Evolutionary conservation across 2,888 invertebrate genomes (phyloP).

Genomic region (Cantharis lateralis): DNA sequence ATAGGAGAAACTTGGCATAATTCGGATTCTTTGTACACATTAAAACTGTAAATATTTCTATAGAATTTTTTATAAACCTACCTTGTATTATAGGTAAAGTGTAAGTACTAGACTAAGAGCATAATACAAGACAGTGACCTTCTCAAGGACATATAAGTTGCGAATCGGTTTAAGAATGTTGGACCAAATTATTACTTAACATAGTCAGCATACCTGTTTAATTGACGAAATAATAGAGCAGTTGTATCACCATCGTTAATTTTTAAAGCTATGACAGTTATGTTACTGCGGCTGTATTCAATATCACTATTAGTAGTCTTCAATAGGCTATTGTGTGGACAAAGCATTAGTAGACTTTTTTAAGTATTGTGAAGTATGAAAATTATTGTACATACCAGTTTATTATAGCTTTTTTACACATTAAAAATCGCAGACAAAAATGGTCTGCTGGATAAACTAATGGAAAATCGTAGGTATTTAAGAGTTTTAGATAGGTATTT

Average conservation of each 20-base stretch:
- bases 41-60: background rate
- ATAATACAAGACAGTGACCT: conserved; percentile 52
- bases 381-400: background rate
- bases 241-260: conserved; percentile 15
- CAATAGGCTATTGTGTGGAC: background rate
- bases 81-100: background rate
- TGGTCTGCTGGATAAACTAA: background rate
- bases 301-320: background rate
- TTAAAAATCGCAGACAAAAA: background rate
- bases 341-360: background rate
- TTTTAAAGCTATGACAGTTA: background rate
- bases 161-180: conserved; percentile 33
- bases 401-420: background rate
- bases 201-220: conserved; percentile 27
- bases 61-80: background rate
- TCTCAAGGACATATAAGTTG: conserved; percentile 51
- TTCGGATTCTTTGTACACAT: background rate
- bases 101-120: background rate
- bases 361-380: background rate
- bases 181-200: conserved; percentile 35
- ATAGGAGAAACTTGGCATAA: background rate
- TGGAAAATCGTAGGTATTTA: background rate
- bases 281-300: background rate
- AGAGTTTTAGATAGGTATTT: too few species aligned
- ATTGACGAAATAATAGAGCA: conserved; percentile 15